phyloP scores from a whole-genome alignment of 2,113 vertebrate species.

The Myrmophylax atrothorax region DNA sequence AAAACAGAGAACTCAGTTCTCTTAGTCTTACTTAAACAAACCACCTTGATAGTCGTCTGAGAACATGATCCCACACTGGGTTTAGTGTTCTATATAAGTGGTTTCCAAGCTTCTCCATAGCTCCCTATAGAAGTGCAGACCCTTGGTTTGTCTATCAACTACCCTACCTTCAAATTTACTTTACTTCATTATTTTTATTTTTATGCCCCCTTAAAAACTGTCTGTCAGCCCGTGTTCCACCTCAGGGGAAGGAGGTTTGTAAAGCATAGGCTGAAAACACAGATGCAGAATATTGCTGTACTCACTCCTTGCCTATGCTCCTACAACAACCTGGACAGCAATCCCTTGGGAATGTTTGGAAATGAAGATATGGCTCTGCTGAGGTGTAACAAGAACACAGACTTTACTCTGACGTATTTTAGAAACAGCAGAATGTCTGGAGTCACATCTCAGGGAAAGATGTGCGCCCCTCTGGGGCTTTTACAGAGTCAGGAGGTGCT shows the following conservation, averaged over 20 bases:
- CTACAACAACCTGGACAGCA: not conserved
- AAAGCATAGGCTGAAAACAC: not conserved
- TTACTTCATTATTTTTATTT: not conserved
- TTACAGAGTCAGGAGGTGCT: too few species aligned
- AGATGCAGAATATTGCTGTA: not conserved
- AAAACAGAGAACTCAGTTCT: not conserved
- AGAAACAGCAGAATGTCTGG: rapidly evolving
- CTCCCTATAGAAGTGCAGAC: not conserved
- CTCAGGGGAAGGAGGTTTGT: not conserved
- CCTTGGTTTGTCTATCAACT: not conserved
- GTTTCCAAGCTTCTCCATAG: not conserved
- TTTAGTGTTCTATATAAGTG: not conserved
- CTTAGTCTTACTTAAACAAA: not conserved
- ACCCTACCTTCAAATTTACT: not conserved
- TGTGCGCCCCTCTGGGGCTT: not conserved
- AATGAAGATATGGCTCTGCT: not conserved
- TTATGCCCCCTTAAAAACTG: not conserved
- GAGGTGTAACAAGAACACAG: not conserved
- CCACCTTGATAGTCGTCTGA: not conserved
- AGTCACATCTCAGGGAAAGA: not conserved
- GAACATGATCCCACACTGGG: not conserved
- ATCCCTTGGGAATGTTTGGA: not conserved
- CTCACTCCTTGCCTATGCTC: rapidly evolving
- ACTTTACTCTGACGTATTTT: rapidly evolving
- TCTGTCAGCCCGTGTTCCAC: not conserved